These are phyloP conservation scores for Apteryx owenii DNA, from an alignment of 2,113 vertebrate species.

Conservation along the genomic window DNA sequence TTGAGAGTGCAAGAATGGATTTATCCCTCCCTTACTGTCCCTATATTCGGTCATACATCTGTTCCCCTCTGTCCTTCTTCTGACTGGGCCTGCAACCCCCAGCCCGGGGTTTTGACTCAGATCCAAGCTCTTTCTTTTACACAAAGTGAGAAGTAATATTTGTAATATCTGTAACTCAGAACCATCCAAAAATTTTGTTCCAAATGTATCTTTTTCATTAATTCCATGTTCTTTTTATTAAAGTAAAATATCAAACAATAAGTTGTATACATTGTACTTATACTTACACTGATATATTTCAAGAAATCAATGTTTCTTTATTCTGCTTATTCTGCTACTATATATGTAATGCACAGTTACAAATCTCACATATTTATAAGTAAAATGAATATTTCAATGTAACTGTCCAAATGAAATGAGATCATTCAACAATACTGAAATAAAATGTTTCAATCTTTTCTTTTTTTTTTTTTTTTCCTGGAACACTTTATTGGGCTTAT, in stretches of 20 bases:
- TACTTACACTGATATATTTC: constrained; percentile 11
- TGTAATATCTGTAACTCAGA: not conserved
- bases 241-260: constrained; percentile 37
- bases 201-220: constrained; percentile 30
- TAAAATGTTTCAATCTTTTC: not conserved
- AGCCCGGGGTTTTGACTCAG: not conserved
- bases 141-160: not conserved
- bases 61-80: not conserved
- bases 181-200: not conserved
- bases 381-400: constrained; percentile 2
- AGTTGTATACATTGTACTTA: not conserved
- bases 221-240: constrained; percentile 34
- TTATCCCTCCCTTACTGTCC: not conserved
- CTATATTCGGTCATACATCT: not conserved
- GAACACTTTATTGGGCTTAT: not conserved
- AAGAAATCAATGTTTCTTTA: constrained; percentile 1
- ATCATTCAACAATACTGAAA: constrained; percentile 5
- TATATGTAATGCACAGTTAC: constrained; percentile 23
- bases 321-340: constrained; percentile 2
- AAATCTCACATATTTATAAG: constrained; percentile 42
- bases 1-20: not conserved
- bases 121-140: not conserved
- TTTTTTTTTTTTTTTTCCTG: not conserved
- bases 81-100: not conserved
- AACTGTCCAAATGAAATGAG: not conserved